Evolutionary conservation across 2,888 invertebrate genomes (phyloP), one percentile per base, ranked within the genome.

Genomic region (Hyppa rectilinea): DNA sequence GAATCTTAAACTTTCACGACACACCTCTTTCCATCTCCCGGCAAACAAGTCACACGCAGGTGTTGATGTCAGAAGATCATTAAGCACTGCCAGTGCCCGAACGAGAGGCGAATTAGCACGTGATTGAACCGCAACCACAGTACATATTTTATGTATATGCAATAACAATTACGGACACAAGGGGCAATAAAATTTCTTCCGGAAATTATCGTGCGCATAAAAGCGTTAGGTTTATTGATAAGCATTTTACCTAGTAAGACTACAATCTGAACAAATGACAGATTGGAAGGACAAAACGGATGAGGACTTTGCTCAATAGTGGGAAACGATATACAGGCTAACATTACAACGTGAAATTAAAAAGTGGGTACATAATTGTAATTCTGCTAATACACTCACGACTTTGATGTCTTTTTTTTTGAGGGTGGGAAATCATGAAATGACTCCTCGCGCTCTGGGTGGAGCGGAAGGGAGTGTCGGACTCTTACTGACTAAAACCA

Each of bases 171-270:
- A 31, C n/a, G n/a, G 2, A 68, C 29, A 12, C 5, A 4, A 23
- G 23, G 23, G 45, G 20, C 55, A 20, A 70, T 55, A 36, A 45
- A 47, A 23, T 43, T 45, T 29, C n/a, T 45, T 45, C 10, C 43
- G 26, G n/a, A 36, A 34, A 64, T 34, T 9, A 10, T 45, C 34
- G 26, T 14, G 36, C 29, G 20, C 43, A 3, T 14, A 20, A 26
- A 12, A 23, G 17, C 23, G 17, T 17, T 5, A 34, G n/a, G 23
- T 14, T 12, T 31, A 52, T 49, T 31, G 23, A 38, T 64, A 38
- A 38, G 14, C 4, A 20, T 12, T 31, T 34, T 9, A 60, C 14
- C 9, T 31, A 31, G n/a, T 6, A 26, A 61, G 12, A 26, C 34
- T 43, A 45, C 38, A 23, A 60, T 26, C n/a, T 36, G 1, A 6